A percentile compares a stretch with the other conserved stretches of the same genome.
Conservation (phyloP, 2,888 invertebrate genomes). For the Plemyria rubiginata region DNA sequence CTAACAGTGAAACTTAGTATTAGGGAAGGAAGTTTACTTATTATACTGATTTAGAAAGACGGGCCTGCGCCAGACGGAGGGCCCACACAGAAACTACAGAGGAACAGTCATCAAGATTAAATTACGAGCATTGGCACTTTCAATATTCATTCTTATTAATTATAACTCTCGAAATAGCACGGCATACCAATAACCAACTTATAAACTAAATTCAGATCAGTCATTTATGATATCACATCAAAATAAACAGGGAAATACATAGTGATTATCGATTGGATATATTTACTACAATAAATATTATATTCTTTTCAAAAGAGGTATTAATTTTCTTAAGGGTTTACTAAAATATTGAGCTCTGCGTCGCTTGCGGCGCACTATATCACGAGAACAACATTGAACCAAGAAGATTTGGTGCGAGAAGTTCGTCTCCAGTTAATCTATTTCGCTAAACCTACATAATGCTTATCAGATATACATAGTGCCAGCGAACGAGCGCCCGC, state of each 20-base stretch:
- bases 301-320: slow-evolving; percentile 85
- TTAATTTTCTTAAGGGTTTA: slow-evolving; percentile 84
- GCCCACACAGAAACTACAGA: slow-evolving; percentile 68
- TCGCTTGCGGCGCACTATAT: slow-evolving; percentile 80
- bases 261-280: slow-evolving; percentile 83
- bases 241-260: slow-evolving; percentile 85
- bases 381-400: slow-evolving; percentile 84
- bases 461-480: slow-evolving; percentile 83
- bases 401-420: slow-evolving; percentile 84
- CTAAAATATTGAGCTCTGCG: slow-evolving; percentile 85
- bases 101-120: slow-evolving; percentile 83
- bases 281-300: slow-evolving; percentile 78
- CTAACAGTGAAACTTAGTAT: slow-evolving; percentile 66
- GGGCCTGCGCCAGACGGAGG: slow-evolving; percentile 41
- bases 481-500: slow-evolving; percentile 54
- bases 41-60: slow-evolving; percentile 65
- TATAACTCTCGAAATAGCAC: slow-evolving; percentile 83
- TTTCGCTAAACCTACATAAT: slow-evolving; percentile 85
- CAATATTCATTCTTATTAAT: slow-evolving; percentile 84
- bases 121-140: slow-evolving; percentile 86
- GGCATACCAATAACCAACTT: slow-evolving; percentile 85
- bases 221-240: slow-evolving; percentile 87
- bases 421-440: slow-evolving; percentile 79
- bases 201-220: slow-evolving; percentile 86
- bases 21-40: slow-evolving; percentile 68